Evolutionary conservation across 2,113 vertebrate species (phyloP), one percentile per base, ranked within the genome.

Genomic region (Apeltes quadracus): DNA sequence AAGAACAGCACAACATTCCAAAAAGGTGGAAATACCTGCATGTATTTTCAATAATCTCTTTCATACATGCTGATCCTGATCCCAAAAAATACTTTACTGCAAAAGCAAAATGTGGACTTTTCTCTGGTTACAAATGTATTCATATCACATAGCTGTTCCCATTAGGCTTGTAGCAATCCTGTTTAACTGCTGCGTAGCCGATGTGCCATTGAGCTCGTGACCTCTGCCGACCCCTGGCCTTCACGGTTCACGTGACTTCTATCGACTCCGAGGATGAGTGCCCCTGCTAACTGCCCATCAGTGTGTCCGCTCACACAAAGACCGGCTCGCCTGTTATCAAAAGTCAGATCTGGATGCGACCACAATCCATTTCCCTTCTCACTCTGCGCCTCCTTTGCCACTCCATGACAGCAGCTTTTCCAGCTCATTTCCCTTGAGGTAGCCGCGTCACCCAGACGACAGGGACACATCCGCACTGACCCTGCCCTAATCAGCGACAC

Each of bases 331-430:
- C 82, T 77, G 78, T 88, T 91, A 90, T 92, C 88, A 87, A 62
- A 75, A 88, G 85, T 89, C 87, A 78, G 75, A 90, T 91, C 85
- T 81, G 23, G 53, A 79, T 89, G 75, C 9, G 75, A 75, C 85
- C 50, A 76, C 85, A 81, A 90, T 89, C 91, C 81, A 89, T 89
- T 88, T 86, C 85, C 84, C 71, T 44, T 55, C 67, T 58, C 25
- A 32, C 65, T 38, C 51, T n/a, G 48, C 11, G 32, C 83, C 74
- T 84, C 69, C 75, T 81, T 75, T 74, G 65, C 76, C 83, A 84
- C 74, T 80, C 84, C 76, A 29, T 80, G 85, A 88, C 89, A 89
- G 88, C 86, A 78, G 90, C 85, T 89, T 90, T 91, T 90, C 86
- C 89, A 72, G 78, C 84, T 90, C 87, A 90, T 92, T 92, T 92